Conservation (phyloP, 1,140 invertebrate species). For the Coptotermes formosanus region DNA sequence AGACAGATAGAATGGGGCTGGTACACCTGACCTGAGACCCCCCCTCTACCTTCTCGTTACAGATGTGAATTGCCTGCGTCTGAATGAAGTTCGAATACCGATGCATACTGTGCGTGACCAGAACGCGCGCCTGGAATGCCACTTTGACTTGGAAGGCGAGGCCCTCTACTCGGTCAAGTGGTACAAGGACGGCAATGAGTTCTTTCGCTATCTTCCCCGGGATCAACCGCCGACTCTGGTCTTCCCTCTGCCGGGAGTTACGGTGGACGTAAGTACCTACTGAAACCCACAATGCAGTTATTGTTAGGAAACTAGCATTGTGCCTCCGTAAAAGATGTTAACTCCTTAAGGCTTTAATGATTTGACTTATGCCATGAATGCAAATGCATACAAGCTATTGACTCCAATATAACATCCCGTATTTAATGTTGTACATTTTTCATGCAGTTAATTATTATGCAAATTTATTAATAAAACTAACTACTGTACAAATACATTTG, state of each 20-base stretch:
- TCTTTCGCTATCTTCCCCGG: conserved; percentile 77
- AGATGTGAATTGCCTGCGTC: conserved; percentile 51
- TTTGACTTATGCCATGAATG: no score
- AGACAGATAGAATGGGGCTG: no score
- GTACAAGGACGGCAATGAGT: conserved; percentile 86
- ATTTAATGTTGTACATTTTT: no score
- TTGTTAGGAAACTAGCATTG: no score
- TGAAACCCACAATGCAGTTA: neutral
- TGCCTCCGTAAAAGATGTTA: no score
- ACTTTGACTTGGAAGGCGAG: conserved; percentile 76
- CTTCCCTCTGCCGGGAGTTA: conserved; percentile 71
- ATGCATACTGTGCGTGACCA: conserved; percentile 66
- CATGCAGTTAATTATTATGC: no score
- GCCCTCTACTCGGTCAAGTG: conserved; percentile 81
- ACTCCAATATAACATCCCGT: no score
- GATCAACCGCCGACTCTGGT: conserved; percentile 70
- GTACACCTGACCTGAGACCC: no score
- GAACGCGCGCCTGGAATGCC: conserved; percentile 69
- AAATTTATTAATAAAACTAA: no score
- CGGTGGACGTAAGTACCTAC: conserved; percentile 71
- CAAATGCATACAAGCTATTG: no score
- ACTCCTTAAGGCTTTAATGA: no score
- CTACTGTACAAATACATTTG: no score
- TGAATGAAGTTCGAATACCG: conserved; percentile 66
- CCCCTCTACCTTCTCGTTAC: conserved; percentile 36